Evolutionary conservation across 2,113 vertebrate species (phyloP).

Genomic region (Ciconia boyciana): DNA sequence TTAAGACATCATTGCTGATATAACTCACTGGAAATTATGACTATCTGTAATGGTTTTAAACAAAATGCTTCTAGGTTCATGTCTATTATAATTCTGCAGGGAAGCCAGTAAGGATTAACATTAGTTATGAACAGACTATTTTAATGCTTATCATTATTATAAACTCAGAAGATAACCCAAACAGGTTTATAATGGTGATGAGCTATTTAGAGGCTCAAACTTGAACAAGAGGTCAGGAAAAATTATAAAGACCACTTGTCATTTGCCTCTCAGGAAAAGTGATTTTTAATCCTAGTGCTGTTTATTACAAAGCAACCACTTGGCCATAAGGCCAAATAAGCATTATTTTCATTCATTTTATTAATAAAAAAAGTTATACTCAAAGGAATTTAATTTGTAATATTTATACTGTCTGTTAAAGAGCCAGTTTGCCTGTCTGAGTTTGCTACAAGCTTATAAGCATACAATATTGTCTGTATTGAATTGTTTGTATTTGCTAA

Average conservation of each 20-base stretch:
- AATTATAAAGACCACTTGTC: not conserved
- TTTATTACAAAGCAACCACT: not conserved
- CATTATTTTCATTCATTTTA: not conserved
- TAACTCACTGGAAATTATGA: not conserved
- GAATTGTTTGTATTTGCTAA: not conserved
- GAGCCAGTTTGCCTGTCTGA: not conserved
- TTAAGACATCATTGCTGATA: not conserved
- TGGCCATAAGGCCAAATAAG: not conserved
- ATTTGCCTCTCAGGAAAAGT: not conserved
- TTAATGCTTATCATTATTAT: not conserved
- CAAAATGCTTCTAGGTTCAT: not conserved
- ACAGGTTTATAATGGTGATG: not conserved
- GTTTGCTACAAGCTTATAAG: not conserved
- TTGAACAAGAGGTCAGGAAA: not conserved
- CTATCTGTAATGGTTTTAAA: not conserved
- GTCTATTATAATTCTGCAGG: not conserved
- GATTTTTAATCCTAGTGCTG: not conserved
- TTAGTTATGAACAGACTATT: not conserved
- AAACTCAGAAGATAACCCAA: not conserved
- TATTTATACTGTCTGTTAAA: not conserved
- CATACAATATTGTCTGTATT: not conserved
- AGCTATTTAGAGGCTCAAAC: not conserved
- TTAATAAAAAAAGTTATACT: not conserved
- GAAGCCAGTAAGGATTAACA: not conserved
- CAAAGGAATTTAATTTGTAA: not conserved